Percentiles rank a stretch among this genome's conserved stretches.
Conservation (phyloP, 2,888 invertebrate genomes). For the Eupelmus urozonus region DNA sequence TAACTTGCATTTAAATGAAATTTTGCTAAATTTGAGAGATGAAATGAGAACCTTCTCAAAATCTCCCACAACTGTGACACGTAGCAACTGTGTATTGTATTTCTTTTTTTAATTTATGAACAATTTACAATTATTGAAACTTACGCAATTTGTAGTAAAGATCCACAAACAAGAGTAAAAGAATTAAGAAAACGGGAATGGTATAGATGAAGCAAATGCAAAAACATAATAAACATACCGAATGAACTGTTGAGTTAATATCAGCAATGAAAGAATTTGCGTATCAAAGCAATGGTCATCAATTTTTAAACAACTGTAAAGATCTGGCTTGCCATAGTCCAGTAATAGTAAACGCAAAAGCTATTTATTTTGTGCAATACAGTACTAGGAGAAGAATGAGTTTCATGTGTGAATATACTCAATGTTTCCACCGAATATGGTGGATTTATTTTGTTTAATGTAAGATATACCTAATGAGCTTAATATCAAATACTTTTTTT, state of each 20-base stretch:
- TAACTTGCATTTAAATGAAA: slow-evolving; percentile 53
- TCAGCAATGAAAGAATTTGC: slow-evolving; percentile 57
- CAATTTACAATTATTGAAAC: slow-evolving; percentile 34
- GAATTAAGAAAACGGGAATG: slow-evolving; percentile 21
- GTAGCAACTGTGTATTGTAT: slow-evolving; percentile 43
- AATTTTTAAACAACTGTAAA: slow-evolving; percentile 59
- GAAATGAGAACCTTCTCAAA: slow-evolving; percentile 24
- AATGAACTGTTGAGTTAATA: slow-evolving; percentile 62
- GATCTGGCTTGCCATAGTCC: slow-evolving; percentile 68
- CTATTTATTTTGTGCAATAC: slow-evolving; percentile 59
- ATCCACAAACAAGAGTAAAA: slow-evolving; percentile 38
- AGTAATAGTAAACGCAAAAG: slow-evolving; percentile 67
- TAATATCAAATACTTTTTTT: slow-evolving; percentile 56
- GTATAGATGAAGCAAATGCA: slow-evolving; percentile 37
- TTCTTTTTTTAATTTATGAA: slow-evolving; percentile 47
- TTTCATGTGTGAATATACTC: slow-evolving; percentile 46
- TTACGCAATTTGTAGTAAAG: slow-evolving; percentile 23
- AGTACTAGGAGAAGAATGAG: slow-evolving; percentile 20
- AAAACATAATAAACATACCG: slow-evolving; percentile 53
- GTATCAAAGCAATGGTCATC: slow-evolving; percentile 57
- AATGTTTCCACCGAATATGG: slow-evolving; percentile 29
- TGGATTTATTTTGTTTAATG: slow-evolving; percentile 44
- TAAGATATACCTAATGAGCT: slow-evolving; percentile 54
- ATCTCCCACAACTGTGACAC: slow-evolving; percentile 55
- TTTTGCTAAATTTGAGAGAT: slow-evolving; percentile 40